These are phyloP conservation scores for Scolanthus callimorphus DNA, from an alignment of 92 coral and sea anemone genomes.

Conservation along the genomic window DNA sequence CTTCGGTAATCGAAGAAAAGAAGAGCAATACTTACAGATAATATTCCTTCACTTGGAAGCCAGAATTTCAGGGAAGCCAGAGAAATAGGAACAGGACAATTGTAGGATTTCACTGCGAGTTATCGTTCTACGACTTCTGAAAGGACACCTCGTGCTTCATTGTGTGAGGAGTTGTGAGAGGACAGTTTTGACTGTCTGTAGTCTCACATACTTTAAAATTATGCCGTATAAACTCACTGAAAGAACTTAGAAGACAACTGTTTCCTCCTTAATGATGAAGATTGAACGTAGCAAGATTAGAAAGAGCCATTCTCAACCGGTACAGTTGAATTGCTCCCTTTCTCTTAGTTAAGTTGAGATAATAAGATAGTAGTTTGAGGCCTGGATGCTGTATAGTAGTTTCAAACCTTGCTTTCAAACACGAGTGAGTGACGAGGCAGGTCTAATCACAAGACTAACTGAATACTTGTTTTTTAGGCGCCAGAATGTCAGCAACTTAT, in stretches of 20 bases:
- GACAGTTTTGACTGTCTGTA: neutral
- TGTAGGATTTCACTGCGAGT: neutral
- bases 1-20: no score
- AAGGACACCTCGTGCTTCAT: neutral
- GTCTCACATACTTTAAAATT: neutral
- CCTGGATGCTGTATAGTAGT: neutral
- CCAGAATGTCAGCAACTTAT: conserved; percentile 88
- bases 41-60: no score
- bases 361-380: no score
- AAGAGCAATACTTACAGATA: no score
- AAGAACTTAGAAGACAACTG: conserved; percentile 4
- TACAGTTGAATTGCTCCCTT: conserved; percentile 27
- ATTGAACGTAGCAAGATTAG: conserved; percentile 96
- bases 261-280: conserved; percentile 66
- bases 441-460: no score
- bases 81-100: no score
- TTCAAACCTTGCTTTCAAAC: neutral
- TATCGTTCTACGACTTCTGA: neutral
- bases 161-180: neutral
- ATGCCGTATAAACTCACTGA: conserved; percentile 10
- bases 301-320: conserved; percentile 96
- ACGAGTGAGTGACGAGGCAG: no score
- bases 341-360: no score
- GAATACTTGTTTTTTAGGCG: conserved; percentile 51
- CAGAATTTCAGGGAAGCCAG: no score